A percentile compares a stretch with the other conserved stretches of the same genome.
Conservation (phyloP, 2,888 invertebrate genomes). For the Lordiphosa fenestrarum region DNA sequence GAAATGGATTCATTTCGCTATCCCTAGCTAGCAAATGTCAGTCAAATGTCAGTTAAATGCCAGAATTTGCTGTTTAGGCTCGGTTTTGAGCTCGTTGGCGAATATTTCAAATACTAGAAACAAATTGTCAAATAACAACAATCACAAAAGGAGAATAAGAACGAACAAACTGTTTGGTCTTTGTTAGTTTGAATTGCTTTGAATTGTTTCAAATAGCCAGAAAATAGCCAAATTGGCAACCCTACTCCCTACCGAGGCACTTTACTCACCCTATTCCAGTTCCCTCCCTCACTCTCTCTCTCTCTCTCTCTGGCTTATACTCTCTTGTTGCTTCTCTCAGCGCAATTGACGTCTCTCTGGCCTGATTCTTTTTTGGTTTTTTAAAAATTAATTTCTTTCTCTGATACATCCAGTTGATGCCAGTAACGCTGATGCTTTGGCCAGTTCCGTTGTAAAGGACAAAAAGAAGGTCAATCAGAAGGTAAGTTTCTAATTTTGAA, state of each 20-base stretch:
- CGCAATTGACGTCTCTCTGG: conserved; percentile 45
- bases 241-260: background rate
- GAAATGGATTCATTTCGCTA: too few species aligned
- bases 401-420: conserved; percentile 60
- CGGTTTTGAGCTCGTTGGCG: too few species aligned
- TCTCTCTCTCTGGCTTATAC: conserved; percentile 3
- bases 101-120: too few species aligned
- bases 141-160: too few species aligned
- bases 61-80: too few species aligned
- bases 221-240: background rate
- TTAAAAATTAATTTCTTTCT: conserved; percentile 21
- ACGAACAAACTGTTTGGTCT: too few species aligned
- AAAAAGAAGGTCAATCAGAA: conserved; percentile 82
- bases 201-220: too few species aligned
- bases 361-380: conserved; percentile 50
- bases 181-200: too few species aligned
- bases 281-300: conserved; percentile 1
- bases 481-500: conserved; percentile 78
- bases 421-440: conserved; percentile 52
- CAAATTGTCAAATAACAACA: too few species aligned
- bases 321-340: conserved; percentile 22
- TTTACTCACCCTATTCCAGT: too few species aligned
- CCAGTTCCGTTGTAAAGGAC: conserved; percentile 81
- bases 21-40: too few species aligned
- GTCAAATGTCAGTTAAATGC: too few species aligned